Evolutionary conservation across 2,113 vertebrate species (phyloP).

Genomic region (Gopherus evgoodei): DNA sequence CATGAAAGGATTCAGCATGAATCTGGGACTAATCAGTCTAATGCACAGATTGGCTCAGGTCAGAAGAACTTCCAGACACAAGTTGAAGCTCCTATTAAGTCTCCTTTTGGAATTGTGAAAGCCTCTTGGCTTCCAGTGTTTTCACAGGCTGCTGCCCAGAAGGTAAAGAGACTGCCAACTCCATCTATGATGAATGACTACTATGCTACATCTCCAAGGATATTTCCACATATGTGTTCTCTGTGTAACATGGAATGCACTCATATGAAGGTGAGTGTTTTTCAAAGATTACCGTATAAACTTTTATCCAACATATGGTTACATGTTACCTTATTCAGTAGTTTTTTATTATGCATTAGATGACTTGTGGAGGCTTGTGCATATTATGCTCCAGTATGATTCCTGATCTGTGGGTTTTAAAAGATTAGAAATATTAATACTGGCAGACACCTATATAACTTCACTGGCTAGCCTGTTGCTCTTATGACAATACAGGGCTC

Average conservation of each 20-base stretch:
- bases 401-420: background rate
- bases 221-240: conserved; percentile 97
- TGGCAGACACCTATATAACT: background rate
- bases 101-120: conserved; percentile 84
- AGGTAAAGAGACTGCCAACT: conserved; percentile 84
- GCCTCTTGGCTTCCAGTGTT: conserved; percentile 82
- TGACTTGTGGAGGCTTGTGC: background rate
- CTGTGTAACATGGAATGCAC: conserved; percentile 95
- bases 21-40: conserved; percentile 16
- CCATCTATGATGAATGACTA: conserved; percentile 95
- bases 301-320: conserved; percentile 25
- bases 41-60: background rate
- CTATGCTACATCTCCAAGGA: conserved; percentile 89
- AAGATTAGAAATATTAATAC: background rate
- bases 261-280: conserved; percentile 94
- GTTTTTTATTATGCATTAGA: background rate
- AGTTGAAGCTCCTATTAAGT: conserved; percentile 69
- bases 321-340: background rate
- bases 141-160: conserved; percentile 70
- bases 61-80: conserved; percentile 65
- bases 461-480: background rate
- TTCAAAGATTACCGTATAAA: conserved; percentile 74
- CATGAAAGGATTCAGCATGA: conserved; percentile 65
- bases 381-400: background rate
- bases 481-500: background rate